Base-by-base conservation (phyloP, 2,113 vertebrate species). In the Aplodontia rufa region DNA sequence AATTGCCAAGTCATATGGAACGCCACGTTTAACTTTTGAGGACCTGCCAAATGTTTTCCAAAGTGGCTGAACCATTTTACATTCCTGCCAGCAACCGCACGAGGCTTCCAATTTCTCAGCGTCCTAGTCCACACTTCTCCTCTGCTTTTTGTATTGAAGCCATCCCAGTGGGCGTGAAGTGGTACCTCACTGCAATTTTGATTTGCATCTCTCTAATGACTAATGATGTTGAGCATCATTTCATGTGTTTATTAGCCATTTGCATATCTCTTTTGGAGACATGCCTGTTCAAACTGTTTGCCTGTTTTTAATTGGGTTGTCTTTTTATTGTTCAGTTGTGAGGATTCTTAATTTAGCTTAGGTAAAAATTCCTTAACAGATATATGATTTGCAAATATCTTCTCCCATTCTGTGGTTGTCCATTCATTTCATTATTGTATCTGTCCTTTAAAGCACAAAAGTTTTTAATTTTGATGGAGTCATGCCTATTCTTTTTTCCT, bases 191-290 rank as follows among this genome's bases (percentile, higher is more conserved):
- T 79, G 47, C 86, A 26, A n/a, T 79, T 94, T 78, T 3, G 17
- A 64, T 89, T 64, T 87, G 58, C 66, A 71, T 71, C 66, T 76
- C n/a, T 55, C 24, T 45, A 62, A 20, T 79, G 40, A 80, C 78
- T 75, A 55, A 79, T 79, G 40, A 66, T 92, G 17, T 28, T 78
- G 20, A 92, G 45, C 37, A 93, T 84, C 74, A 62, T 80, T 90
- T 93, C 53, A 20, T 79, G 55, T 83, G 12, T 55, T 51, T 80
- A n/a, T 68, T 86, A 89, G 24, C 68, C 35, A 58, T 94, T 88
- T 55, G 13, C 68, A 22, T 75, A 35, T 87, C 58, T 95, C 30
- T 87, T 95, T 93, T 90, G n/a, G 22, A 94, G 6, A 84, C 92
- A 68, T 92, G 32, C 68, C 47, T 94, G 30, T 93, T 90, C 75